Evolutionary conservation across 2,888 invertebrate genomes (phyloP).

Genomic region (Rhodophaea formosa): DNA sequence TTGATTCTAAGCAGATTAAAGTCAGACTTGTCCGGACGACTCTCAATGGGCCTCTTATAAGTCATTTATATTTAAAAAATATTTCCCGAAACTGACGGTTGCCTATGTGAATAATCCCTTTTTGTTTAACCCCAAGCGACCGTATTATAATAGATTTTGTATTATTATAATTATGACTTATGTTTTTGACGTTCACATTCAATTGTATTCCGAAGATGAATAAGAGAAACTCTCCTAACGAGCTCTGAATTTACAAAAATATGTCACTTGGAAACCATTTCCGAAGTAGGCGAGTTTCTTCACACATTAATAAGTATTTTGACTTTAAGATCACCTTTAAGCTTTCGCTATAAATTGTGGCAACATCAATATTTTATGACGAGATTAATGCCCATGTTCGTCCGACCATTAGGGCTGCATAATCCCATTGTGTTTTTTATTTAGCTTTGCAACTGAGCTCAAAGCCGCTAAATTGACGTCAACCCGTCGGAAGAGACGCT

Average conservation of each 20-base stretch:
- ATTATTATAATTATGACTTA: slow-evolving; percentile 68
- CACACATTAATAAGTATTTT: slow-evolving; percentile 78
- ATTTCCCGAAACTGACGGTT: slow-evolving; percentile 41
- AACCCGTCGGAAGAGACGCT: slow-evolving; percentile 54
- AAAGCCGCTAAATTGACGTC: slow-evolving; percentile 67
- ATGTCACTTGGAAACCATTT: slow-evolving; percentile 56
- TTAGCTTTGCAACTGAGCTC: slow-evolving; percentile 52
- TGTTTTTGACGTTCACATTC: slow-evolving; percentile 73
- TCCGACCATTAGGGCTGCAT: slow-evolving; percentile 73
- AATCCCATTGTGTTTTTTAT: slow-evolving; percentile 77
- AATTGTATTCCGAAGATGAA: slow-evolving; percentile 73
- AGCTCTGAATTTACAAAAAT: slow-evolving; percentile 69
- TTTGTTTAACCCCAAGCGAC: slow-evolving; percentile 43
- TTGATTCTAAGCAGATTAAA: slow-evolving; percentile 70
- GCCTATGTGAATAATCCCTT: slow-evolving; percentile 47
- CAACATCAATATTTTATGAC: slow-evolving; percentile 79
- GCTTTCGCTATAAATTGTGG: slow-evolving; percentile 71
- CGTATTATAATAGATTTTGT: slow-evolving; percentile 46
- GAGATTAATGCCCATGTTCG: slow-evolving; percentile 79
- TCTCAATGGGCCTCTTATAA: slow-evolving; percentile 52
- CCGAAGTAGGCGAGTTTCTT: slow-evolving; percentile 69
- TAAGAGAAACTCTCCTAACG: slow-evolving; percentile 72
- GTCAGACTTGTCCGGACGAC: slow-evolving; percentile 49
- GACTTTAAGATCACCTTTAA: slow-evolving; percentile 69
- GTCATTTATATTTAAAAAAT: slow-evolving; percentile 54